Percentiles rank a stretch among this genome's conserved stretches.
phyloP scores from a whole-genome alignment of 2,797 vertebrate genomes.

The Pygocentrus nattereri region DNA sequence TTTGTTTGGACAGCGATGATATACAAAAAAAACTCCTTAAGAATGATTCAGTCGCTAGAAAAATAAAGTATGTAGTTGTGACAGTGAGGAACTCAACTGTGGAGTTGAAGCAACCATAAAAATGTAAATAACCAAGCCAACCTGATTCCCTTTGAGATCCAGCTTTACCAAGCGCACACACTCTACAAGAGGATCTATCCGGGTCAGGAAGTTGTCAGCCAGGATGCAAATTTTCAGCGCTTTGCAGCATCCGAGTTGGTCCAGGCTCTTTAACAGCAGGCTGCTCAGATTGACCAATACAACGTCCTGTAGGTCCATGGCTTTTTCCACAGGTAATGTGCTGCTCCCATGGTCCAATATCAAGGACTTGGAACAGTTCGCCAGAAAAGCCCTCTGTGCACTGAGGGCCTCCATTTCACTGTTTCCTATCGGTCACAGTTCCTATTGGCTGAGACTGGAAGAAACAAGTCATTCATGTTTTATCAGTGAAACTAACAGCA shows the following conservation, averaged over 20 bases:
- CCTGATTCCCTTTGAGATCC: constrained; percentile 77
- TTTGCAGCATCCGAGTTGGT: constrained; percentile 60
- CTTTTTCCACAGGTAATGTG: constrained; percentile 46
- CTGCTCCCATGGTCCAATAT: constrained; percentile 54
- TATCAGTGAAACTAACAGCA: not conserved
- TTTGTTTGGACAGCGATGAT: too few species aligned
- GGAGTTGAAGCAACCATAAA: not conserved
- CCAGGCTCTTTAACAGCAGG: constrained; percentile 65
- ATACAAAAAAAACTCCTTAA: too few species aligned
- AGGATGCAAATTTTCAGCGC: constrained; percentile 72
- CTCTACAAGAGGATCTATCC: constrained; percentile 65
- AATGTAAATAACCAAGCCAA: constrained; percentile 44
- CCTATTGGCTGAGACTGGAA: not conserved
- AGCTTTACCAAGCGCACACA: constrained; percentile 75
- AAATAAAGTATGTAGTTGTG: too few species aligned
- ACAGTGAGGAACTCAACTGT: too few species aligned
- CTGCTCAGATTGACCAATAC: constrained; percentile 64
- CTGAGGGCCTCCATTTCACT: constrained; percentile 42
- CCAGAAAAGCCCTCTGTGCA: constrained; percentile 49
- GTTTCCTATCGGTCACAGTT: not conserved
- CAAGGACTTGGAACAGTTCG: constrained; percentile 56
- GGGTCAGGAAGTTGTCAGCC: constrained; percentile 72
- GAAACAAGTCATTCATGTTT: not conserved
- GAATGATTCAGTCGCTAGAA: too few species aligned
- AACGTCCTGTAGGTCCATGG: constrained; percentile 59